Evolutionary conservation across 2,888 invertebrate species (phyloP).

Genomic region (Drosophila leonis): DNA sequence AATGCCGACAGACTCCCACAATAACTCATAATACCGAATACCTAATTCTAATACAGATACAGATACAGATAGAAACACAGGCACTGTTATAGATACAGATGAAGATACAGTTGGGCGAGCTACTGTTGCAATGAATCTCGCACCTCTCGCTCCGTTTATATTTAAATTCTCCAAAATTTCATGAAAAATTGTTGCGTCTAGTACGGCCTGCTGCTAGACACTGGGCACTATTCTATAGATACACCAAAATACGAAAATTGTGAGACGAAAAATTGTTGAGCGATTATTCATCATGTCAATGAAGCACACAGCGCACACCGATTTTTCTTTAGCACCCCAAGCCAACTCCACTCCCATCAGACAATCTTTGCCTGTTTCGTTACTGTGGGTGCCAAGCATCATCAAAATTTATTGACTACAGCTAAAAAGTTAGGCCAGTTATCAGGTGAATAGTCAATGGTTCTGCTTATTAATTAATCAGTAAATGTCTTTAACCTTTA

Average conservation of each 20-base stretch:
- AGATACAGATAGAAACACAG: conserved; percentile 7
- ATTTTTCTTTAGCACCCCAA: conserved; percentile 65
- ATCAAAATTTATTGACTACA: conserved; percentile 58
- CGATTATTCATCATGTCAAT: conserved; percentile 80
- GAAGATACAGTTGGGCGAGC: conserved; percentile 14
- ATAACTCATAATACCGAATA: conserved; percentile 72
- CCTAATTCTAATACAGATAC: conserved; percentile 38
- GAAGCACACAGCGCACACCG: conserved; percentile 57
- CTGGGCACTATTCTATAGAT: conserved; percentile 7
- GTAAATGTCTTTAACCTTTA: conserved; percentile 3
- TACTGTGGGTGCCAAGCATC: conserved; percentile 13
- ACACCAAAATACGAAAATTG: conserved; percentile 44
- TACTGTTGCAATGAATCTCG: conserved; percentile 63
- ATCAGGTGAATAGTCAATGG: conserved; percentile 34
- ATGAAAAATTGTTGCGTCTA: conserved; percentile 64
- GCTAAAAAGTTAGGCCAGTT: conserved; percentile 17
- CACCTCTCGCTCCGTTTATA: conserved; percentile 77
- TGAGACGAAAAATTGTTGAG: conserved; percentile 77
- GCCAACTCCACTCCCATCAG: not conserved
- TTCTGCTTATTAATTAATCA: conserved; percentile 33
- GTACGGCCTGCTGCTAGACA: conserved; percentile 24
- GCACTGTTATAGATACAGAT: conserved; percentile 4
- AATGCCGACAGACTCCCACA: conserved; percentile 76
- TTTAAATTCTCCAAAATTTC: conserved; percentile 71
- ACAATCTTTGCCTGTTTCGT: not conserved